Conservation (phyloP, 2,797 vertebrate genomes). For the Parambassis ranga region DNA sequence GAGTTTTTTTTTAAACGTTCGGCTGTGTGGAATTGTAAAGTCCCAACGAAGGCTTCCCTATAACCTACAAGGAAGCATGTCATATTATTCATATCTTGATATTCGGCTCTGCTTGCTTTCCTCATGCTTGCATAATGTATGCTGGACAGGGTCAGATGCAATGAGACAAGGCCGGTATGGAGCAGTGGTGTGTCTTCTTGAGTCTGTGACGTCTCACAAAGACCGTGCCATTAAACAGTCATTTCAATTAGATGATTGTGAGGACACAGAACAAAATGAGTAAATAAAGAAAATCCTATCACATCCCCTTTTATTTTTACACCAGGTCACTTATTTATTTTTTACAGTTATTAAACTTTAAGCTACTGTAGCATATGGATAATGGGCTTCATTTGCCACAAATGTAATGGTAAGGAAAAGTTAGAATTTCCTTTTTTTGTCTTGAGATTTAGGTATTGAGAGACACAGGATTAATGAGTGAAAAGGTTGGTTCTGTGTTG, state of each 20-base stretch:
- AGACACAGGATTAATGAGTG: constrained; percentile 50
- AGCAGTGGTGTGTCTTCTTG: constrained; percentile 17
- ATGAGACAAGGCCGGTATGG: constrained; percentile 29
- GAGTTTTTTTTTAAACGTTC: constrained; percentile 80
- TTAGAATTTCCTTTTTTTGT: no score
- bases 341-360: constrained; percentile 2
- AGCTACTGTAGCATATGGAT: background rate
- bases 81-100: constrained; percentile 77
- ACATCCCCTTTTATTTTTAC: background rate
- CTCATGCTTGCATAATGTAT: constrained; percentile 73
- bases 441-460: constrained; percentile 31
- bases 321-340: background rate
- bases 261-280: background rate
- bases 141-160: constrained; percentile 49
- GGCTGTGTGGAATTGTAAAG: constrained; percentile 79
- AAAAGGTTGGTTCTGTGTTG: constrained; percentile 35
- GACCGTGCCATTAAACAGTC: background rate
- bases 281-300: background rate
- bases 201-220: background rate
- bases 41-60: constrained; percentile 72
- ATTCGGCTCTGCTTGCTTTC: constrained; percentile 69
- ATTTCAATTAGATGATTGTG: constrained; percentile 2
- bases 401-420: no score
- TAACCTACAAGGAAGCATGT: constrained; percentile 71
- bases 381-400: no score